Evolutionary conservation across 2,113 vertebrate species (phyloP), one percentile per base, ranked within the genome.

Genomic region (Scolopax mira): DNA sequence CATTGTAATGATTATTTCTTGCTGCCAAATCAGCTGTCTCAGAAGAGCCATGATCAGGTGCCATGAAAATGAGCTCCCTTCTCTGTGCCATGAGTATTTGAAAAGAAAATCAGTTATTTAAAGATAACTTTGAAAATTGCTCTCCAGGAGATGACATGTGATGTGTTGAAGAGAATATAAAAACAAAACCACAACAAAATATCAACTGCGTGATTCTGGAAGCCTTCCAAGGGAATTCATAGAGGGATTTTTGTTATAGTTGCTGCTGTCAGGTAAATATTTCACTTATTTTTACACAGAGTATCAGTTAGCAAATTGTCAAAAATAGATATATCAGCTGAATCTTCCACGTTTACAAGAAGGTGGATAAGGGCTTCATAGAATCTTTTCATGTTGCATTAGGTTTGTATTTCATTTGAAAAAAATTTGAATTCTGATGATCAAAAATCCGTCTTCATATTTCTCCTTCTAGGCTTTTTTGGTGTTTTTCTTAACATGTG

Each of bases 211-310:
- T 62, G 10, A 18, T 90, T 79, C 54, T 93, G 66, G 57, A 94
- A 93, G 24, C 6, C 37, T 94, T 94, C 79, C 49, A 89, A 84
- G 48, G 11, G 51, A 60, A 81, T 77, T 94, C 11, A 46, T 42
- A 37, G 30, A 85, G 55, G 33, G 31, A 88, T 90, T 85, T 88
- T 90, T 77, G 41, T 37, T 88, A 48, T 5, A 75, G 18, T 37
- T 89, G 13, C 17, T 58, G 35, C 24, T 54, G 39, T 52, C 74
- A 66, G 64, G 62, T 90, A 95, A 74, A 87, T 88, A 96, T 90
- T 95, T 94, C 4, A 71, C 87, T 94, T 94, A 92, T 79, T 96
- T 28, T 79, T 94, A 62, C 18, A 69, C 1, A 21, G 75, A 88
- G 24, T 70, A 91, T 30, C 15, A 87, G 25, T 61, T 82, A 89